Conservation (phyloP, 2,797 vertebrate species). For the Poecilia velifera region DNA sequence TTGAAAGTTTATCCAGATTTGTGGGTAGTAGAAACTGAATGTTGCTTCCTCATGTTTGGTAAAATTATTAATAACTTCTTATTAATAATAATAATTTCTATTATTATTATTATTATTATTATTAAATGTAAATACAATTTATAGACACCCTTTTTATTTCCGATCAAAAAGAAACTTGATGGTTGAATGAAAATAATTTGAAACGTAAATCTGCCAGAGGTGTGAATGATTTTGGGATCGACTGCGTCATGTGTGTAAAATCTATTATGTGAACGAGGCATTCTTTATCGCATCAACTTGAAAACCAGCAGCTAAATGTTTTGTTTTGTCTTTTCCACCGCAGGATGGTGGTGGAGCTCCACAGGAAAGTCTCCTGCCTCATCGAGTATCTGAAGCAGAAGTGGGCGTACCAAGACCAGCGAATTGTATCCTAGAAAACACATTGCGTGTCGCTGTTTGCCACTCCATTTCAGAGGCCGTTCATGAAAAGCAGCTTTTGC, state of each 20-base stretch:
- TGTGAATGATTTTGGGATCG: background rate
- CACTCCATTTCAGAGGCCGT: background rate
- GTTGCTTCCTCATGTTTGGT: background rate
- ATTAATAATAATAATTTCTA: too few relatives aligned
- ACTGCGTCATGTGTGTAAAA: background rate
- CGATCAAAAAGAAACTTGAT: background rate
- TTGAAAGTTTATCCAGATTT: too few relatives aligned
- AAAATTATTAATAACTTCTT: background rate
- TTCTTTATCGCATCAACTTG: background rate
- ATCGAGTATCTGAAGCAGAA: slow-evolving; percentile 98
- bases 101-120: too few relatives aligned
- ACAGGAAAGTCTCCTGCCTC: slow-evolving; percentile 97
- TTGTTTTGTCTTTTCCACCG: background rate
- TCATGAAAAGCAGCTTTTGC: background rate
- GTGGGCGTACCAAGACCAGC: slow-evolving; percentile 94
- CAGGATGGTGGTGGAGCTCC: slow-evolving; percentile 98
- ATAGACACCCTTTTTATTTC: background rate
- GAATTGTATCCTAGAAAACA: slow-evolving; percentile 91
- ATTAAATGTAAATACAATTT: background rate
- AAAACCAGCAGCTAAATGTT: background rate
- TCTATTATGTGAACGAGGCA: background rate
- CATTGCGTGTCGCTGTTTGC: background rate
- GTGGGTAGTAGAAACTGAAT: too few relatives aligned
- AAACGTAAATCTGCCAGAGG: background rate
- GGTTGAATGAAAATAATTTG: background rate